These are phyloP conservation scores for Cheilinus undulatus DNA, from an alignment of 2,113 vertebrate species.

Conservation along the genomic window DNA sequence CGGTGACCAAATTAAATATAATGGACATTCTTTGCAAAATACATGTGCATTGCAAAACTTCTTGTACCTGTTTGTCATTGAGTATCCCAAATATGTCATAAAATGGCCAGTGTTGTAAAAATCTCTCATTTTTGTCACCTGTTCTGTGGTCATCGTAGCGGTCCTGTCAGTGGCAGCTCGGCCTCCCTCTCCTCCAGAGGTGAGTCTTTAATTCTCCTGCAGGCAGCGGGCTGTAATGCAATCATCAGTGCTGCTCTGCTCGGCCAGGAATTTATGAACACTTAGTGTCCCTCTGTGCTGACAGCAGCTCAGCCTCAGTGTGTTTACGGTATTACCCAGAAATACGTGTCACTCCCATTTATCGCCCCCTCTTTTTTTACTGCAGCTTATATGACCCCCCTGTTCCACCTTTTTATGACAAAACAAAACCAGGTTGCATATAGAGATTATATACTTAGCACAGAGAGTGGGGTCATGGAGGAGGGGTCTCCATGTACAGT, in stretches of 20 bases:
- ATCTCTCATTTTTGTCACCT: neutral
- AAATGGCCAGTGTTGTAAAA: too few species aligned
- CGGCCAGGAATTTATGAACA: conserved; percentile 71
- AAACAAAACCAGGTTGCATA: conserved; percentile 56
- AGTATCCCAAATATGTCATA: too few species aligned
- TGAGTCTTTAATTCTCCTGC: conserved; percentile 63
- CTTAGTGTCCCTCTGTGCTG: conserved; percentile 67
- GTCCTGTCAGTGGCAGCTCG: conserved; percentile 27
- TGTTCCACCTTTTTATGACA: conserved; percentile 48
- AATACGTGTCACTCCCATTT: conserved; percentile 61
- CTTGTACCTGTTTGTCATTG: too few species aligned
- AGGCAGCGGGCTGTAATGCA: conserved; percentile 58
- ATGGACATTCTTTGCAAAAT: too few species aligned
- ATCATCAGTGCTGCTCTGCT: conserved; percentile 59
- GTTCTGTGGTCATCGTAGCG: conserved; percentile 19
- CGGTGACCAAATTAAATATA: too few species aligned
- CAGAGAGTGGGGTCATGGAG: conserved; percentile 68
- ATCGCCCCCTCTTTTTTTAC: conserved; percentile 30
- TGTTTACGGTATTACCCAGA: conserved; percentile 59
- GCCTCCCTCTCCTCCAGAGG: conserved; percentile 39
- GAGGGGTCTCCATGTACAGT: conserved; percentile 40
- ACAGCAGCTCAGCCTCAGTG: conserved; percentile 38
- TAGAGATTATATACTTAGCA: conserved; percentile 39
- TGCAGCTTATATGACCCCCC: conserved; percentile 14
- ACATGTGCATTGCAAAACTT: too few species aligned